Evolutionary conservation across 2,113 vertebrate species (phyloP).

Genomic region (Neogobius melanostomus): DNA sequence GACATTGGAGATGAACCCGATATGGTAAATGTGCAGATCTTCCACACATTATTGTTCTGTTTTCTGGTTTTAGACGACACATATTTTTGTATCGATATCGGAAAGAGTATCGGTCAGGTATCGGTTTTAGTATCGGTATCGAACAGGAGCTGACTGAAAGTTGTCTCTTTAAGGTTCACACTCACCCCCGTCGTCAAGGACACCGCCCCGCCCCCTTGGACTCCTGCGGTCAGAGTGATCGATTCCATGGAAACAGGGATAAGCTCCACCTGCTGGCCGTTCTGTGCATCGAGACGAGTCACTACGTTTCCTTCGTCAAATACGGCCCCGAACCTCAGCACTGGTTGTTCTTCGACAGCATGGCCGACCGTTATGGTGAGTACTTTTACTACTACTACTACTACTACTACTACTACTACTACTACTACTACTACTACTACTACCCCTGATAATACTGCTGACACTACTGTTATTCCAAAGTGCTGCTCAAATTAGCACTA

Average conservation of each 20-base stretch:
- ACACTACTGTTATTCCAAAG: too few relatives aligned
- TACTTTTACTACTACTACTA: not conserved
- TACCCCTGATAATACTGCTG: not conserved
- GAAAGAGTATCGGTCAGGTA: too few relatives aligned
- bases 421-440: not conserved
- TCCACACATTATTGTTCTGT: too few relatives aligned
- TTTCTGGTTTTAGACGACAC: too few relatives aligned
- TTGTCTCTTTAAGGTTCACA: slow-evolving; percentile 77
- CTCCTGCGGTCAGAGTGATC: slow-evolving; percentile 67
- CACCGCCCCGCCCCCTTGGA: slow-evolving; percentile 63
- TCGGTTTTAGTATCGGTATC: not conserved
- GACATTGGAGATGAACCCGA: too few relatives aligned
- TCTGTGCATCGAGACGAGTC: slow-evolving; percentile 91
- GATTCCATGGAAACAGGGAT: slow-evolving; percentile 76
- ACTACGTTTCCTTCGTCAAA: slow-evolving; percentile 89
- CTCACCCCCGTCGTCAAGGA: slow-evolving; percentile 65
- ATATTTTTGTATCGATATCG: too few relatives aligned
- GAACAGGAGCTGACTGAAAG: not conserved
- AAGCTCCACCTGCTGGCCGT: slow-evolving; percentile 87
- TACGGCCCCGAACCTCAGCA: slow-evolving; percentile 75
- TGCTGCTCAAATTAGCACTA: too few relatives aligned
- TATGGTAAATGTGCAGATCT: too few relatives aligned
- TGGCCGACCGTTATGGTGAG: slow-evolving; percentile 86
- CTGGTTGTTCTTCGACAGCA: slow-evolving; percentile 95
- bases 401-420: not conserved